Evolutionary conservation across 2,113 vertebrate genomes (phyloP), one percentile per base, ranked within the genome.

Genomic region (Stigmatopora argus): DNA sequence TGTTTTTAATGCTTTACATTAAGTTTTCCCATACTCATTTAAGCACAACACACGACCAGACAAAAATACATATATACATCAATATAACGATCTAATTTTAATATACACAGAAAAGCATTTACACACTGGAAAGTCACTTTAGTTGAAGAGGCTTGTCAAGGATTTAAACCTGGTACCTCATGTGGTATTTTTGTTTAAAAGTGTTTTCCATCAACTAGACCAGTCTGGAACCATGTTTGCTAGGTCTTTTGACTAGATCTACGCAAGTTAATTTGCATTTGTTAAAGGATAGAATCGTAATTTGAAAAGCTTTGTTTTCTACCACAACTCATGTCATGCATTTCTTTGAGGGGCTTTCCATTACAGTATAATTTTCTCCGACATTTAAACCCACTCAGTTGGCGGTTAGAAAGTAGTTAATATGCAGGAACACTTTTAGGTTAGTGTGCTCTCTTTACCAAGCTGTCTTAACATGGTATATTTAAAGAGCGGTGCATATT

Each of bases 361-460:
- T 61, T 61, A 45, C 6, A 13, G 38, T 19, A 45, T 46, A 41
- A 45, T 14, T 44, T 61, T 61, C 41, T 23, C n/a, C 45, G 59
- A 45, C 41, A 61, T 61, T 61, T 61, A 61, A 12, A 45, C 58
- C 10, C n/a, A 44, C 38, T 6, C 35, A 60, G 59, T 23, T 21
- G 41, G n/a, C 45, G 59, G 38, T 44, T 46, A 23, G 38, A 21
- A 45, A 61, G 19, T 61, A 61, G 41, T 61, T 45, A 45, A 44
- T 41, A n/a, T 38, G 57, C 34, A 18, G 5, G 23, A 31, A 56
- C 23, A 56, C 34, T 61, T 45, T 45, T 2, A 45, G 41, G 6
- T 45, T 5, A 21, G 19, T 61, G 59, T 61, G 23, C 59, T 44
- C 12, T 61, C n/a, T 61, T n/a, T 61, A n/a, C 41, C 21, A 11